Evolutionary conservation across 2,888 invertebrate genomes (phyloP), one percentile per base, ranked within the genome.

Genomic region (Phasia obesa): DNA sequence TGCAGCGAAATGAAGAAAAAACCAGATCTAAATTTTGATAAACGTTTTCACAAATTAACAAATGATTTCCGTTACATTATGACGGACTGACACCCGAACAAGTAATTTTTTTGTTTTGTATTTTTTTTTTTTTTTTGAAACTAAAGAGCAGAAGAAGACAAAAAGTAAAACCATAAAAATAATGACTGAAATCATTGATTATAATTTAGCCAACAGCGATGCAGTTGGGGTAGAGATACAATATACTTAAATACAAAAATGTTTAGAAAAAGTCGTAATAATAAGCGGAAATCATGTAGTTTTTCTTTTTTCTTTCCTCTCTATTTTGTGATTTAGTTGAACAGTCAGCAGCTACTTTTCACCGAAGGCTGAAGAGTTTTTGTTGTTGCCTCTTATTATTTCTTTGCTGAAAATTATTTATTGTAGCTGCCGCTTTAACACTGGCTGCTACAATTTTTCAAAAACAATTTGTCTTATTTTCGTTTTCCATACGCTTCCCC

Each of bases 11-110:
- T 62, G 62, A 2, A 47, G 60, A 60, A 69, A 82, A 83, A 83
- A n/a, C 78, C 83, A 65, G 83, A 83, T 79, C 70, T 55, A 60
- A 65, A 75, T 83, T 83, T 75, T 75, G 83, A 75, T 79, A 83
- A 83, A 75, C 79, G 83, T 83, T 83, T 83, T 83, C 79, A 75
- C 83, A 83, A 83, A 79, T 83, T 79, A 83, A 83, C 83, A 83
- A 79, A 83, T 83, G 79, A 79, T 79, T 79, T 83, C 83, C 83
- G 79, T 79, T 83, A 79, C 83, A 79, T 60, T 76, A 71, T 79
- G 83, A 83, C 78, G 77, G 82, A 69, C 77, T 70, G 60, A 69
- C 57, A 57, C 65, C 47, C 55, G 70, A 57, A 67, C 65, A 44
- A 69, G 74, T 42, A 77, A 59, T 57, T 19, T 25, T 25, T 13